Percentiles rank a stretch among this genome's conserved stretches.
Evolutionary conservation across 1,140 invertebrate genomes (phyloP).

Genomic region (Bicyclus anynana): DNA sequence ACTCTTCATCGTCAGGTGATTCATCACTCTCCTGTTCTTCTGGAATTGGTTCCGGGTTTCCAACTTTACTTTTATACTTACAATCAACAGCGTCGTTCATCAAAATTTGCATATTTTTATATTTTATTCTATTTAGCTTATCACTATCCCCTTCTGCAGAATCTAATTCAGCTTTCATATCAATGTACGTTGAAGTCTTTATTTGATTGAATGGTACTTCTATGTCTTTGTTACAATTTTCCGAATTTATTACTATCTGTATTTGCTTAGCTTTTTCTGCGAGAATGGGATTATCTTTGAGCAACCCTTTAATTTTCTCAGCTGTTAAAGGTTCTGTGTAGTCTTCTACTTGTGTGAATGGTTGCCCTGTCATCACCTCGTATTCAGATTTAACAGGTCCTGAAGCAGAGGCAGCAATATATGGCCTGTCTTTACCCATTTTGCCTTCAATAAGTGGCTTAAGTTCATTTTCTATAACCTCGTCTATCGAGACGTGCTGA

Average conservation of each 20-base stretch:
- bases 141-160: slow-evolving; percentile 40
- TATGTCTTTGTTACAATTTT: slow-evolving; percentile 30
- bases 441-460: slow-evolving; percentile 35
- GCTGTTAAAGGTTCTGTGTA: slow-evolving; percentile 43
- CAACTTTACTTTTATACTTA: slow-evolving; percentile 24
- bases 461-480: slow-evolving; percentile 61
- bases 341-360: slow-evolving; percentile 58
- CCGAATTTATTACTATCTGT: slow-evolving; percentile 47
- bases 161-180: slow-evolving; percentile 48
- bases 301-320: slow-evolving; percentile 54
- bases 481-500: slow-evolving; percentile 46
- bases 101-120: slow-evolving; percentile 55
- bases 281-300: slow-evolving; percentile 59
- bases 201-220: slow-evolving; percentile 54
- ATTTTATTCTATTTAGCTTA: slow-evolving; percentile 52
- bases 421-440: slow-evolving; percentile 32
- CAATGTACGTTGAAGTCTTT: slow-evolving; percentile 41
- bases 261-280: slow-evolving; percentile 66
- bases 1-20: slow-evolving; percentile 50
- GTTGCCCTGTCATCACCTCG: slow-evolving; percentile 67
- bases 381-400: slow-evolving; percentile 57
- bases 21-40: slow-evolving; percentile 24
- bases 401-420: slow-evolving; percentile 47
- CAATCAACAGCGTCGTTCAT: slow-evolving; percentile 44
- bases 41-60: slow-evolving; percentile 12